Conservation (phyloP, 2,888 invertebrate species). For the Callimorpha dominula region DNA sequence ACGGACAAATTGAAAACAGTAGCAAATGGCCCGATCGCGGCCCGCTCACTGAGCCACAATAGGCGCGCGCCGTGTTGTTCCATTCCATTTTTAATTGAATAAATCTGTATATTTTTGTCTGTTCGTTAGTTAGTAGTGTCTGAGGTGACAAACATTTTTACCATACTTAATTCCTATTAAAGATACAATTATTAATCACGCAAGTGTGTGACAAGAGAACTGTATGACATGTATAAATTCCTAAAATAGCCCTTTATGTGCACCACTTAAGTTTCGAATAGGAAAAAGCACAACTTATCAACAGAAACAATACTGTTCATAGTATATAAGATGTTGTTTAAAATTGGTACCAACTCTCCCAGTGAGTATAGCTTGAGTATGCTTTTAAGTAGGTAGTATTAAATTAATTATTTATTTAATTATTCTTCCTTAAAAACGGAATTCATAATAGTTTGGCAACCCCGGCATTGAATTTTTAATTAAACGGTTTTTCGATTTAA, state of each 20-base stretch:
- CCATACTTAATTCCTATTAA: background rate
- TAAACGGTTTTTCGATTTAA: background rate
- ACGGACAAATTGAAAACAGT: constrained; percentile 81
- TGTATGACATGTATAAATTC: background rate
- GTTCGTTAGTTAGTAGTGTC: background rate
- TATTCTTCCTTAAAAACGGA: background rate
- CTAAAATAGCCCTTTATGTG: background rate
- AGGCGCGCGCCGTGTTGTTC: constrained; percentile 43
- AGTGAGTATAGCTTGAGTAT: background rate
- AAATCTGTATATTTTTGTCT: constrained; percentile 18
- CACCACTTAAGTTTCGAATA: background rate
- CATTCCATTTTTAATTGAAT: constrained; percentile 25
- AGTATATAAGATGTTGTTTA: background rate
- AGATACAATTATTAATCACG: background rate
- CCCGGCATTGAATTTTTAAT: background rate
- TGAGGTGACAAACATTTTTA: background rate
- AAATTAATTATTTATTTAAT: background rate
- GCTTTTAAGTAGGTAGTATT: background rate
- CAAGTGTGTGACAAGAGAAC: background rate
- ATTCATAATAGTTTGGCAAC: background rate
- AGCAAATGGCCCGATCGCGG: constrained; percentile 80
- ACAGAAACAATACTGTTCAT: background rate
- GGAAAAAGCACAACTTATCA: background rate
- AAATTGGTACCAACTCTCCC: background rate
- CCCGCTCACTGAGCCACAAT: constrained; percentile 61